Percentiles rank a stretch among this genome's conserved stretches.
These are phyloP conservation scores for Loriculus beryllinus DNA, from an alignment of 2,797 vertebrate genomes.

Conservation along the genomic window DNA sequence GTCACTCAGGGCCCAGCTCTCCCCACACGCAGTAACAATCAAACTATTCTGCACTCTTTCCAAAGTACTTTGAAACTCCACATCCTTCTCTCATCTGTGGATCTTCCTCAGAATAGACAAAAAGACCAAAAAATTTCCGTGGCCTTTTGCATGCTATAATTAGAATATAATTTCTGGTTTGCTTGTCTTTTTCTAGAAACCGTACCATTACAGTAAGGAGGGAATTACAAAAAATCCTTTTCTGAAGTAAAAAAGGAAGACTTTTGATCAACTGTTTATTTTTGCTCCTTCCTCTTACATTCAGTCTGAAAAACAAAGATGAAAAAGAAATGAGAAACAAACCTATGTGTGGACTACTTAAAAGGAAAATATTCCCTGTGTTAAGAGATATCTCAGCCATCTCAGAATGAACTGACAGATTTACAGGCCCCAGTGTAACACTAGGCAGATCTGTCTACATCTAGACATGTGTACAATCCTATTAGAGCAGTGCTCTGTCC, in stretches of 20 bases:
- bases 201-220: neutral
- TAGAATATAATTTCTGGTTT: constrained; percentile 8
- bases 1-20: neutral
- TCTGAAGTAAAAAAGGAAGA: neutral
- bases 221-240: neutral
- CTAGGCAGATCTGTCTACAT: neutral
- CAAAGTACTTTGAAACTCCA: neutral
- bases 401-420: neutral
- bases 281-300: neutral
- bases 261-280: neutral
- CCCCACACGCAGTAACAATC: neutral
- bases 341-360: neutral
- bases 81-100: neutral
- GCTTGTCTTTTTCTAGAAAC: neutral
- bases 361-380: neutral
- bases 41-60: neutral
- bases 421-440: neutral
- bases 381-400: neutral
- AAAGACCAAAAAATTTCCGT: neutral
- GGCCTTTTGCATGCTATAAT: neutral
- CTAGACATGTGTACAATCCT: neutral
- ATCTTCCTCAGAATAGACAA: neutral
- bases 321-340: neutral
- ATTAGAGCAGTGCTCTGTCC: neutral
- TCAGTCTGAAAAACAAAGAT: neutral